A percentile compares a stretch with the other conserved stretches of the same genome.
Evolutionary conservation across 2,113 vertebrate species (phyloP).

Genomic region (Corythornis madagascariensis): DNA sequence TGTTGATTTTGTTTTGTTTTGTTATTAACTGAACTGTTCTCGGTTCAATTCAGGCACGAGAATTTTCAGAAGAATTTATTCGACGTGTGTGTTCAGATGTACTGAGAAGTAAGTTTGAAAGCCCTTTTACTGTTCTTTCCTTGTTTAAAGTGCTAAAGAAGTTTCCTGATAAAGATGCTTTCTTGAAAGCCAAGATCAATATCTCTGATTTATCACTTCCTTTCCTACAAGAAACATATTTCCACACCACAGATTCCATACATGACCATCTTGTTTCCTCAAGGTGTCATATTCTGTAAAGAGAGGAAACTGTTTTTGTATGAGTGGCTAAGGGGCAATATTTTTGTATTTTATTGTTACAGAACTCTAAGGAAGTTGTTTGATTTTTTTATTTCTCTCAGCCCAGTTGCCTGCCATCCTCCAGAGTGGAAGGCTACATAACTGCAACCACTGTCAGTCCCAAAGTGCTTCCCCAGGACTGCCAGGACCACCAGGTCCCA

Average conservation of each 20-base stretch:
- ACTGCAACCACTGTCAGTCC: conserved; percentile 85
- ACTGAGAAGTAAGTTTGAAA: conserved; percentile 85
- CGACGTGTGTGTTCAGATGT: conserved; percentile 92
- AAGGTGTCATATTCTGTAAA: not conserved
- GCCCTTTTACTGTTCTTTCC: not conserved
- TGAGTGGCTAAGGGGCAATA: not conserved
- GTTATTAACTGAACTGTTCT: not conserved
- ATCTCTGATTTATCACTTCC: not conserved
- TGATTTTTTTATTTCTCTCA: conserved; percentile 67
- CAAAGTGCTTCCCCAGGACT: conserved; percentile 81
- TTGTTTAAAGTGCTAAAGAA: not conserved
- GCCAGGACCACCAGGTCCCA: conserved; percentile 84
- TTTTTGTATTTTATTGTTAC: not conserved
- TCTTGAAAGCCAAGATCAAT: not conserved
- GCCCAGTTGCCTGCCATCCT: conserved; percentile 87
- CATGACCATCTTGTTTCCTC: not conserved
- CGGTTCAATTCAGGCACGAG: conserved; percentile 80
- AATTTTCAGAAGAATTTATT: conserved; percentile 90
- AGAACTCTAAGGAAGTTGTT: not conserved
- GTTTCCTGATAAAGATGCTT: not conserved
- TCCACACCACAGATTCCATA: not conserved
- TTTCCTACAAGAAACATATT: not conserved
- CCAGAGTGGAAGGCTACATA: conserved; percentile 82
- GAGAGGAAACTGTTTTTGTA: not conserved
- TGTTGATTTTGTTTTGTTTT: not conserved